Base-by-base conservation (phyloP, 2,113 vertebrate species). In the Gobio gobio region DNA sequence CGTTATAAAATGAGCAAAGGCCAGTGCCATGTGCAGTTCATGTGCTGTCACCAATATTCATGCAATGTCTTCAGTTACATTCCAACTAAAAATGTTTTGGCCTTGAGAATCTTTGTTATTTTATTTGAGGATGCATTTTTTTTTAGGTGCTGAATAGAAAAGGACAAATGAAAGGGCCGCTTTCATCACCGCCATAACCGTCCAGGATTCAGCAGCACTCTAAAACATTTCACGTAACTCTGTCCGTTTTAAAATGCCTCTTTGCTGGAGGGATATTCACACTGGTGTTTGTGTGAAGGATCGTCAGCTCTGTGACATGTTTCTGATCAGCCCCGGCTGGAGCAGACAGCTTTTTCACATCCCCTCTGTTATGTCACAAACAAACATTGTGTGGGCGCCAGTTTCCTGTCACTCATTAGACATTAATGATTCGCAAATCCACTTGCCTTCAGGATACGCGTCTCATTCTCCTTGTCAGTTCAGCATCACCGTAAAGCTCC, bases 361-460 rank as follows among this genome's bases (percentile, higher is more conserved):
- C 51, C 43, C 63, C 83, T 91, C 88, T 81, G 85, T 90, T 91
- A 90, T 91, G 89, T 87, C 76, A 84, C 86, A 90, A 88, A 91
- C 90, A 92, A 91, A 92, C 87, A 86, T 75, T 89, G 85, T 84
- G 49, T 61, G 90, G 82, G 86, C 88, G 91, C 88, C 91, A 92
- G 88, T 89, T 90, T 91, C 85, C 90, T 91, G 90, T 92, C 93
- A 93, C 84, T 93, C 91, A 91, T 92, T 92, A 92, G 87, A 85
- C 87, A 73, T 89, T 92, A 89, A 92, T 93, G 85, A 91, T 87
- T 89, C 85, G 85, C 87, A 90, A 91, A 92, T 93, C 84, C 85
- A 85, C 90, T 91, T 88, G 83, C 87, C 90, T 91, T 79, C 33
- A 86, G 90, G 59, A 14, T 88, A 66, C 63, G 83, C 80, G 61